Evolutionary conservation across 2,888 invertebrate genomes (phyloP).

Genomic region (Nudaria mundana): DNA sequence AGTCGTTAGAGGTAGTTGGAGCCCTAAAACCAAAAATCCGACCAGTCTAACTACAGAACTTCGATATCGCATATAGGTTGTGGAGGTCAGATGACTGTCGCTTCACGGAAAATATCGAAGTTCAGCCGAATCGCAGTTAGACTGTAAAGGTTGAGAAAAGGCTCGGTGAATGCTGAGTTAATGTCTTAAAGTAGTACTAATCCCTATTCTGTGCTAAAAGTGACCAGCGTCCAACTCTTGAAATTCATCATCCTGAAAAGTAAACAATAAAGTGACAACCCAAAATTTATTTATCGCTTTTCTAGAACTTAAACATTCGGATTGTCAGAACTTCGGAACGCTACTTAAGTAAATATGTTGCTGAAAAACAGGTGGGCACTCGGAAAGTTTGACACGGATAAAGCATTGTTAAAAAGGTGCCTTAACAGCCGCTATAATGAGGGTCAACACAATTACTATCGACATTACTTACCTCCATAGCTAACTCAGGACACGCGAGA

Average conservation of each 20-base stretch:
- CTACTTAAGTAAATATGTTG: conserved; percentile 18
- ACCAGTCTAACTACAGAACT: too few relatives aligned
- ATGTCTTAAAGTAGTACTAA: too few relatives aligned
- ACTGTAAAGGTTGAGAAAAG: too few relatives aligned
- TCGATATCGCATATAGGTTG: too few relatives aligned
- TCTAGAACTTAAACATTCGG: not conserved
- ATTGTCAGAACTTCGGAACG: conserved; percentile 1
- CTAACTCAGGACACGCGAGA: conserved; percentile 20
- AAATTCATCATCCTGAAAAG: not conserved
- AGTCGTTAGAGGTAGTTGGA: too few relatives aligned
- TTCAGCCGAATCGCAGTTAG: too few relatives aligned
- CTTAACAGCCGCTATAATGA: conserved; percentile 44
- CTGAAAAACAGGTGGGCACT: conserved; percentile 27
- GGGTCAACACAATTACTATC: conserved; percentile 52
- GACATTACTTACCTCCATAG: conserved; percentile 49
- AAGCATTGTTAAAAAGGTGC: conserved; percentile 47
- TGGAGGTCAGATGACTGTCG: too few relatives aligned
- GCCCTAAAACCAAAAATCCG: too few relatives aligned
- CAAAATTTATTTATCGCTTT: not conserved
- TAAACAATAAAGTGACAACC: not conserved
- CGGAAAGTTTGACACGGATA: conserved; percentile 29
- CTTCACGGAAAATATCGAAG: too few relatives aligned
- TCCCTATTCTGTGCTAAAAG: too few relatives aligned
- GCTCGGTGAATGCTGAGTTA: too few relatives aligned
- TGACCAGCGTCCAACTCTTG: not conserved